A percentile compares a stretch with the other conserved stretches of the same genome.
phyloP scores from a whole-genome alignment of 2,888 invertebrate species.

The Troides helena region DNA sequence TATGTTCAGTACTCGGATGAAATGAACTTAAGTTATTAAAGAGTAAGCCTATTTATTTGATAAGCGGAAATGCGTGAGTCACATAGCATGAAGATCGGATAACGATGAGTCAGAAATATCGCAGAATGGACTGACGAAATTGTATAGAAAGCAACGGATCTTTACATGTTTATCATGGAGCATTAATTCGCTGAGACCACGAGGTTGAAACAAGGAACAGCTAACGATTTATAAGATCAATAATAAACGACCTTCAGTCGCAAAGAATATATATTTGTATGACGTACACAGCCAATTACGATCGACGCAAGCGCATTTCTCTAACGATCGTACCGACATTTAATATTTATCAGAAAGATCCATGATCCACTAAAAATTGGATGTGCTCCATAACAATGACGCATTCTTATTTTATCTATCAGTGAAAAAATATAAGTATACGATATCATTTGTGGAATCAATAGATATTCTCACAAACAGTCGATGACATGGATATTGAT shows the following conservation, averaged over 20 bases:
- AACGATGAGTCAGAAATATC: no score
- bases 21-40: no score
- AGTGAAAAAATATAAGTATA: not conserved
- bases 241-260: constrained; percentile 1
- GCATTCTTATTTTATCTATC: not conserved
- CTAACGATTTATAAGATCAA: not conserved
- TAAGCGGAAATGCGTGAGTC: no score
- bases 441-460: not conserved
- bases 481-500: not conserved
- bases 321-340: not conserved
- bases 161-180: not conserved
- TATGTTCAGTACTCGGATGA: no score
- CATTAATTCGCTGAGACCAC: not conserved
- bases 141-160: no score
- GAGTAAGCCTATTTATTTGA: no score
- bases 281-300: not conserved
- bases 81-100: no score
- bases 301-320: not conserved
- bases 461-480: not conserved
- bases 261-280: not conserved
- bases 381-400: not conserved
- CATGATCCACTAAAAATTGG: not conserved
- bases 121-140: no score
- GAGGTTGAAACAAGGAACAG: not conserved
- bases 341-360: not conserved